phyloP scores from a whole-genome alignment of 2,797 vertebrate genomes.

The Ceryle rudis region DNA sequence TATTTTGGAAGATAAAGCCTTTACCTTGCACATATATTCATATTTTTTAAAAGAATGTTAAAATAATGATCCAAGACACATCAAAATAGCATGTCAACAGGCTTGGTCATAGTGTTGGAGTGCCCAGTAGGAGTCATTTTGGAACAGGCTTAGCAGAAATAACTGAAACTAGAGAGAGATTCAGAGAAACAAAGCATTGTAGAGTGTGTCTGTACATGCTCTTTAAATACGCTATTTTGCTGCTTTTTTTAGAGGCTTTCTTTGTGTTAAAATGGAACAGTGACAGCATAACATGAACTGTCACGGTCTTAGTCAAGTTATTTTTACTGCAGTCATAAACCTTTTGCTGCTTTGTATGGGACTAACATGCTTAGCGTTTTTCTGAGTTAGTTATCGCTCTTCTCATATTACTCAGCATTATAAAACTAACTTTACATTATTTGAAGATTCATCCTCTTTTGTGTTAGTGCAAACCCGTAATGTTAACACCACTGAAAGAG shows the following conservation, averaged over 20 bases:
- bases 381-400: neutral
- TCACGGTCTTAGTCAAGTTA: neutral
- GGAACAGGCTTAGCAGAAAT: neutral
- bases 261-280: neutral
- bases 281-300: neutral
- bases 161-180: neutral
- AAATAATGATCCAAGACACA: neutral
- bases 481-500: neutral
- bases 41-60: neutral
- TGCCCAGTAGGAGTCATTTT: neutral
- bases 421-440: neutral
- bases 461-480: neutral
- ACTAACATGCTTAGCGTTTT: neutral
- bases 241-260: neutral
- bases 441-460: neutral
- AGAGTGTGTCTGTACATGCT: accelerated
- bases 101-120: neutral
- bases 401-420: neutral
- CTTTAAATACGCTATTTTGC: neutral
- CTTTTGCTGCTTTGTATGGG: neutral
- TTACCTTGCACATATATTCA: neutral
- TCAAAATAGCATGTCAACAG: neutral
- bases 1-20: neutral
- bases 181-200: neutral
- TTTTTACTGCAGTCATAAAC: neutral